phyloP scores from a whole-genome alignment of 1,140 invertebrate genomes.

The Forficula auricularia region DNA sequence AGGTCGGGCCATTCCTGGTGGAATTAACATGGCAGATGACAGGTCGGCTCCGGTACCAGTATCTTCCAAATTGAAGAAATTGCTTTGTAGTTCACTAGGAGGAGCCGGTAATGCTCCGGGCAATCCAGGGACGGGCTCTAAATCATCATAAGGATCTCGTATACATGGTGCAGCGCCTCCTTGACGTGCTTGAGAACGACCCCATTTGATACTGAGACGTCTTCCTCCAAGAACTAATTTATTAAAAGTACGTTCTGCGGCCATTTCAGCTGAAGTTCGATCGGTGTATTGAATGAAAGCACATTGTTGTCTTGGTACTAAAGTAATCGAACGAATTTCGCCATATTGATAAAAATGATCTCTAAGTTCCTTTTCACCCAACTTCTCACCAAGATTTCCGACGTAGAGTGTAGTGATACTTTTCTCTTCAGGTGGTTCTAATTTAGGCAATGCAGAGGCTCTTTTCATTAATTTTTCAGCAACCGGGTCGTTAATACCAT shows the following conservation, averaged over 20 bases:
- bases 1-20: conserved; percentile 15
- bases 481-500: conserved; percentile 96
- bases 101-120: conserved; percentile 61
- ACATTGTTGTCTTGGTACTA: conserved; percentile 87
- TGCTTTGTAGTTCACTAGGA: conserved; percentile 55
- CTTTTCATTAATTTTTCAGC: conserved; percentile 92
- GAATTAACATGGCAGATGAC: not conserved
- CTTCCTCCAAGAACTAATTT: conserved; percentile 76
- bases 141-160: conserved; percentile 23
- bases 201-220: conserved; percentile 92
- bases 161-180: conserved; percentile 15
- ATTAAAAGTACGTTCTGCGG: conserved; percentile 92
- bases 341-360: conserved; percentile 97
- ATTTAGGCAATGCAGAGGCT: conserved; percentile 81
- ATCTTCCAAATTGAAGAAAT: conserved; percentile 59
- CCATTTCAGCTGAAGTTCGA: conserved; percentile 71
- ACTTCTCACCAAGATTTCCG: conserved; percentile 74
- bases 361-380: conserved; percentile 78
- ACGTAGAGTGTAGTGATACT: conserved; percentile 93
- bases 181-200: conserved; percentile 64
- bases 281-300: conserved; percentile 95
- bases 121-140: conserved; percentile 78
- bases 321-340: conserved; percentile 85
- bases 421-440: conserved; percentile 89
- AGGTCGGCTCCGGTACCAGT: conserved; percentile 10